Evolutionary conservation across 1,140 invertebrate genomes (phyloP).

Genomic region (Drosophila arizonae): DNA sequence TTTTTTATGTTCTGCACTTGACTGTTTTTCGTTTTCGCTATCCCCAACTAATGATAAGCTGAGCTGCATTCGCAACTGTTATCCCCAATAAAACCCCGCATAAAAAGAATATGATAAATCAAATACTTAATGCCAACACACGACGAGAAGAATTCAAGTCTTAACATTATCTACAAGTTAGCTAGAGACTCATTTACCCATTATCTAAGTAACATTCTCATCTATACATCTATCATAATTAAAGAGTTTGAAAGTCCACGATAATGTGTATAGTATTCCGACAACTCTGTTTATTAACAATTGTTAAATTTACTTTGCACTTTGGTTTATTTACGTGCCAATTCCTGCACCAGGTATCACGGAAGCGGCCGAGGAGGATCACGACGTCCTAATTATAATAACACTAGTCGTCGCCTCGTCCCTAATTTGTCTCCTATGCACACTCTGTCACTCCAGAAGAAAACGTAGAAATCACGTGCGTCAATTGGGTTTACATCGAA

Average conservation of each 20-base stretch:
- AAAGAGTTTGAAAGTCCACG: constrained; percentile 4
- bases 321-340: constrained; percentile 33
- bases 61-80: constrained; percentile 44
- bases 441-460: constrained; percentile 83
- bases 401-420: constrained; percentile 83
- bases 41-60: constrained; percentile 36
- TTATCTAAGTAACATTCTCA: constrained; percentile 23
- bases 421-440: constrained; percentile 84
- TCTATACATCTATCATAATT: constrained; percentile 24
- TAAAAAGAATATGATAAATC: constrained; percentile 25
- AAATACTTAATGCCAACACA: constrained; percentile 19
- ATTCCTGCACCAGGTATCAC: constrained; percentile 77
- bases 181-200: constrained; percentile 27
- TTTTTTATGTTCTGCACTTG: constrained; percentile 67
- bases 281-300: constrained; percentile 8
- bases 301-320: not conserved
- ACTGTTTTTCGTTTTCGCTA: constrained; percentile 8
- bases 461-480: constrained; percentile 81
- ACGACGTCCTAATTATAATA: constrained; percentile 84
- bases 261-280: constrained; percentile 14
- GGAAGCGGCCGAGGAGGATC: constrained; percentile 84
- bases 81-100: constrained; percentile 1
- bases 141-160: not conserved
- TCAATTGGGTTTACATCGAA: constrained; percentile 81
- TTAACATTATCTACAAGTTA: constrained; percentile 11